phyloP scores from a whole-genome alignment of 2,888 invertebrate species.

The Entomobrya proxima region DNA sequence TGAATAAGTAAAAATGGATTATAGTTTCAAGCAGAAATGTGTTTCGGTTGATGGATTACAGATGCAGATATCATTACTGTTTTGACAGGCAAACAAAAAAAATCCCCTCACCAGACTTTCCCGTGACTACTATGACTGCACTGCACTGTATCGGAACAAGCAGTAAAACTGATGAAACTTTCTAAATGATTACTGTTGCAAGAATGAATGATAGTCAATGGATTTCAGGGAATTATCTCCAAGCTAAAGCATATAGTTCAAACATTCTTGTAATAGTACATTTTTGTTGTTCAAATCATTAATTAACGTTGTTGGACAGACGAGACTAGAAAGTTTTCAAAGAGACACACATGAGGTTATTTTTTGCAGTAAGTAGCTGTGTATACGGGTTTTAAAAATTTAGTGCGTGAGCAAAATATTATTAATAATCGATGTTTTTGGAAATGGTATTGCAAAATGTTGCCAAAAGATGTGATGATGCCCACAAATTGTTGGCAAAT shows the following conservation, averaged over 20 bases:
- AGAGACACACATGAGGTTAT: no score
- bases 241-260: no score
- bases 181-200: background rate
- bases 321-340: background rate
- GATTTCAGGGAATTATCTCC: background rate
- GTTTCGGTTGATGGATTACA: slow-evolving; percentile 20
- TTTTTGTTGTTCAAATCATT: slow-evolving; percentile 15
- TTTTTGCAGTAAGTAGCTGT: background rate
- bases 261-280: no score
- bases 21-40: background rate
- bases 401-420: background rate
- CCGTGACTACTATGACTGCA: background rate
- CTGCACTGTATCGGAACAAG: background rate
- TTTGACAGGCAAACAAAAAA: slow-evolving; percentile 29
- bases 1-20: background rate
- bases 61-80: slow-evolving; percentile 7
- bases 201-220: background rate
- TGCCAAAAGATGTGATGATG: slow-evolving; percentile 6
- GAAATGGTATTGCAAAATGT: background rate
- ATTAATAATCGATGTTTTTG: background rate
- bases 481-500: background rate
- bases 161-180: slow-evolving; percentile 7
- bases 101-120: background rate
- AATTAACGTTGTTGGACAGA: slow-evolving; percentile 1
- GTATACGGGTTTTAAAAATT: no score